Evolutionary conservation across 2,888 invertebrate species (phyloP), one percentile per base, ranked within the genome.

Genomic region (Ypsolopha scabrella): DNA sequence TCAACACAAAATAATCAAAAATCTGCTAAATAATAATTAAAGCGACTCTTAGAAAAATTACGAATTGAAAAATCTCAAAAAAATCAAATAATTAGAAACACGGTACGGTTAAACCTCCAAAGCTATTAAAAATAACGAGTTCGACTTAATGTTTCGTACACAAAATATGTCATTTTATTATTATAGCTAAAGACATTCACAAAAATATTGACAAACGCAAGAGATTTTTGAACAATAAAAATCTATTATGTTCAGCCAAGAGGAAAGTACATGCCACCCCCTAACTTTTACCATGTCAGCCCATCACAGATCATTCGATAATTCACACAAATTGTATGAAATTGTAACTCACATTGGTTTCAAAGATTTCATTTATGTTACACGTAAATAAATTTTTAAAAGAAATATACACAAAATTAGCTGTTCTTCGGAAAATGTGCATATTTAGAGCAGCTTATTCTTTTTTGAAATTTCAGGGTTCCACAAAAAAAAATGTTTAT

Each of bases 161-260:
- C 80, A 83, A 82, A 83, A 81, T 83, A 83, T 82, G 80, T 82
- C 78, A 78, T 81, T 81, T 72, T 73, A 70, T 70, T 63, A 68
- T 73, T 76, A 75, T 56, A 51, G 44, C 55, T 60, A 43, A 8
- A 24, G 24, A 10, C 11, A 37, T n/a, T 13, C 13, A 37, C 36
- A 43, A 44, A 49, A 44, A 48, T 9, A 41, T 43, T 48, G n/a
- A 43, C 43, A 51, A 36, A 46, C 41, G 33, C 51, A 38, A 53
- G 53, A 46, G 34, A 37, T 41, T 51, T 53, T 50, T 53, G 41
- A 50, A 13, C 7, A 44, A 33, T 36, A 48, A 50, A 48, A 47
- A 48, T 33, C 39, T 37, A 13, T 52, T 34, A 38, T 48, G 33
- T 48, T 7, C 11, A 24, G 43, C 36, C 50, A 52, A 50, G 56